A percentile compares a stretch with the other conserved stretches of the same genome.
Conservation (phyloP, 2,888 invertebrate species). For the Dendrolimus houi region DNA sequence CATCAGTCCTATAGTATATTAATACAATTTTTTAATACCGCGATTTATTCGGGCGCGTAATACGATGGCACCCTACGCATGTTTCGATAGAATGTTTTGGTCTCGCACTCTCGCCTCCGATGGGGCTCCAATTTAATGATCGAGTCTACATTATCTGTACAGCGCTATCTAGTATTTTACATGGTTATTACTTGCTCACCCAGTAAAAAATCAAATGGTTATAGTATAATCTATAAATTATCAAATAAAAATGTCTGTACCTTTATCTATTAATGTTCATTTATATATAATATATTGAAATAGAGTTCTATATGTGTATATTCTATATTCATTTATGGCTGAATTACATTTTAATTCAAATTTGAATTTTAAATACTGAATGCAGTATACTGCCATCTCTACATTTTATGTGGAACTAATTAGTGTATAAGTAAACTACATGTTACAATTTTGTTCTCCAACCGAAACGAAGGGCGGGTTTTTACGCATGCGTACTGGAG, state of each 20-base stretch:
- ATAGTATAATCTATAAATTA: too few species aligned
- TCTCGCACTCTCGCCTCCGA: constrained; percentile 16
- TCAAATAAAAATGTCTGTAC: too few species aligned
- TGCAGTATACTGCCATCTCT: constrained; percentile 22
- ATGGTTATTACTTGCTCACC: too few species aligned
- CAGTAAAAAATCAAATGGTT: too few species aligned
- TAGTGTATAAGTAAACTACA: neutral
- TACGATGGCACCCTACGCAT: constrained; percentile 49
- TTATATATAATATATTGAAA: too few species aligned
- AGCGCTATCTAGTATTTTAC: constrained; percentile 30
- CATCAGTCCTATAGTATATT: constrained; percentile 23
- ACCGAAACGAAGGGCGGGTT: constrained; percentile 34
- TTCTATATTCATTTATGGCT: too few species aligned
- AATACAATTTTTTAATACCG: constrained; percentile 25
- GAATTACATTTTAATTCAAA: neutral
- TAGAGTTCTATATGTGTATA: too few species aligned
- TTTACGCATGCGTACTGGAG: constrained; percentile 64
- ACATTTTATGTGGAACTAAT: constrained; percentile 7
- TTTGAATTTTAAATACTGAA: neutral
- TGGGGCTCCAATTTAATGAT: constrained; percentile 34
- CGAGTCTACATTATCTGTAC: constrained; percentile 19
- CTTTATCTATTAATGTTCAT: too few species aligned
- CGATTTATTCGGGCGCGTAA: constrained; percentile 54
- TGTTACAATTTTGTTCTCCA: constrained; percentile 18
- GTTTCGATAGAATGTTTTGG: constrained; percentile 63